Conservation (phyloP, 2,797 vertebrate genomes). For the Catostomus latipinnis region DNA sequence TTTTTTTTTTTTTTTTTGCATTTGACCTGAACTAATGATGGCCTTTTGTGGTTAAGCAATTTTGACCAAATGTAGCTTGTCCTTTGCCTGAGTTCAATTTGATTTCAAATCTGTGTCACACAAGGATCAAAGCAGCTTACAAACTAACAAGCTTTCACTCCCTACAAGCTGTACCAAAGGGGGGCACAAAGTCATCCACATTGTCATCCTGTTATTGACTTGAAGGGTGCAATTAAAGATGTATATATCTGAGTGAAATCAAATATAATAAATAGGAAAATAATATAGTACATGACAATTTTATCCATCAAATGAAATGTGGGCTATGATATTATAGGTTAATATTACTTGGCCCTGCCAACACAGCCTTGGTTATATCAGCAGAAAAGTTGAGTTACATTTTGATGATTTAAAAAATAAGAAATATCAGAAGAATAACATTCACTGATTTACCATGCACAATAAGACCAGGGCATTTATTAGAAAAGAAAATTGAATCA, state of each 20-base stretch:
- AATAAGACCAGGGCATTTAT: too few relatives aligned
- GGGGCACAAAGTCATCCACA: neutral
- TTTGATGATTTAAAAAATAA: neutral
- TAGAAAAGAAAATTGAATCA: too few relatives aligned
- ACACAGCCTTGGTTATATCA: neutral
- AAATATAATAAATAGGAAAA: too few relatives aligned
- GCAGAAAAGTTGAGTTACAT: neutral
- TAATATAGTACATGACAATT: too few relatives aligned
- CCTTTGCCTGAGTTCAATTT: neutral
- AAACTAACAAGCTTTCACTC: neutral
- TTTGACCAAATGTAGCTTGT: conserved; percentile 3
- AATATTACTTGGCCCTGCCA: neutral
- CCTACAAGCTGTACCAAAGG: neutral
- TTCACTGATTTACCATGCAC: too few relatives aligned
- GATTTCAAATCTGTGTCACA: conserved; percentile 18
- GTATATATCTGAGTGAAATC: neutral
- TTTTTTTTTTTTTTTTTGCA: neutral
- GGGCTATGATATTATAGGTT: neutral
- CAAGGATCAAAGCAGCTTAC: conserved; percentile 22
- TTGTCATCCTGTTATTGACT: neutral
- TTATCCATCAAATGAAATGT: neutral
- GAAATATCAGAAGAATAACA: too few relatives aligned
- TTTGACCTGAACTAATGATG: neutral
- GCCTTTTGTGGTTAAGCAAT: neutral
- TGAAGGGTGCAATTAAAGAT: neutral